Evolutionary conservation across 1,140 invertebrate genomes (phyloP), one percentile per base, ranked within the genome.

Genomic region (Drosophila setifemur): DNA sequence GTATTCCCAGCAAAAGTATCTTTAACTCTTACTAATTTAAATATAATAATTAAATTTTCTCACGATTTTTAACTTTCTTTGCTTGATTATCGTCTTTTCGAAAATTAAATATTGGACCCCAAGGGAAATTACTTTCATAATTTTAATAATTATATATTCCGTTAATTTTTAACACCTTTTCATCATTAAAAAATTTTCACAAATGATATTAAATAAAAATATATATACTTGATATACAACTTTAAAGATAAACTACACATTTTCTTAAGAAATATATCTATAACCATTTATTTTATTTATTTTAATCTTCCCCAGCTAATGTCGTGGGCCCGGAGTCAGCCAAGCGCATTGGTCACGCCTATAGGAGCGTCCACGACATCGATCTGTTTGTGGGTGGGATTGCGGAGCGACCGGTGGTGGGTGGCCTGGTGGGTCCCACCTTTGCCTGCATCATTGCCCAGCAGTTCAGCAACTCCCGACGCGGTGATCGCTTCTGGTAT

Each of bases 401-500:
- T 52, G 93, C 96, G 0, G 97, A 98, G 83, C 93, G 93, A 8
- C 94, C 95, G 0, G 93, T 97, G 0, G 90, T 90, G 1, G 96
- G 96, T 7, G 97, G 96, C 2, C 86, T 98, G 0, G 96, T 98
- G 0, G 98, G 98, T 0, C 98, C 98, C 0, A 98, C 97, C 0
- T 98, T 99, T 86, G 97, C 97, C 39, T 99, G 98, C 83, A 97
- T 99, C 52, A 96, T 99, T 11, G 97, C 96, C 0, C 96, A 97
- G 73, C 97, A 99, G 86, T 98, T 99, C 87, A 93, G 94, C 16
- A 95, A 97, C 81, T 90, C 97, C 0, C 93, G 96, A 3, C 95
- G 95, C 88, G 98, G 97, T 23, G 97, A 98, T 91, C 91, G 97
- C 61, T 98, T 98, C 90, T 98, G 97, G 96, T 96, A 96, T 79